A percentile compares a stretch with the other conserved stretches of the same genome.
phyloP scores from a whole-genome alignment of 2,797 vertebrate species.

The Enteromius thamalakanensis region DNA sequence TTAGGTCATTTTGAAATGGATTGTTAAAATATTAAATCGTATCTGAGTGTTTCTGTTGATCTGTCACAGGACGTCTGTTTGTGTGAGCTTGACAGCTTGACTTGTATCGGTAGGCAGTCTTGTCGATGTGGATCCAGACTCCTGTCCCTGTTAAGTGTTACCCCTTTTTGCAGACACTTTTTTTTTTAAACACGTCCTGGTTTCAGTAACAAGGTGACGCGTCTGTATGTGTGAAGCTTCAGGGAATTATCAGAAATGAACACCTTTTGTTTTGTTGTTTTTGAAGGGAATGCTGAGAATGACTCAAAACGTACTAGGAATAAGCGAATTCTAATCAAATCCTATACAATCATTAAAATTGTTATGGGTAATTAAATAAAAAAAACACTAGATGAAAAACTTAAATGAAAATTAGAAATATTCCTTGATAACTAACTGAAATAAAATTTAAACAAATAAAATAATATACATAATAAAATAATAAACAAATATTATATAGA shows the following conservation, averaged over 20 bases:
- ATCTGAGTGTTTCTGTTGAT: background rate
- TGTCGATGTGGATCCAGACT: slow-evolving; percentile 4
- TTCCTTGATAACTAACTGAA: background rate
- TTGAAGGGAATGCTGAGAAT: background rate
- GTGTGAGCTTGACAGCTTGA: slow-evolving; percentile 9
- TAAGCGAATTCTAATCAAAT: background rate
- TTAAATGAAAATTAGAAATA: background rate
- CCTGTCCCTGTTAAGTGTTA: background rate
- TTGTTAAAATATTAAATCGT: background rate
- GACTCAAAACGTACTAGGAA: background rate
- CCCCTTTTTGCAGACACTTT: slow-evolving; percentile 21
- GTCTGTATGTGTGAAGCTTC: background rate
- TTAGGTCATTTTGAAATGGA: background rate
- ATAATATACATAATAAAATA: background rate
- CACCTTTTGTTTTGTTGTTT: slow-evolving; percentile 11
- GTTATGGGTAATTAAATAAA: too few species aligned
- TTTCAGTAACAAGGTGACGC: slow-evolving; percentile 52
- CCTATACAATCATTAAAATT: too few species aligned
- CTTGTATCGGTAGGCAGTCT: background rate
- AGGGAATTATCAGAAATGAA: background rate
- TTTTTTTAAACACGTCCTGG: slow-evolving; percentile 49
- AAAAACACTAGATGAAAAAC: background rate
- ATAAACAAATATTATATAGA: too few species aligned
- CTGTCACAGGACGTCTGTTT: slow-evolving; percentile 6
- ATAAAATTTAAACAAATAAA: background rate